Percentiles rank a stretch among this genome's conserved stretches.
These are phyloP conservation scores for Cataglyphis altisquamis DNA, from an alignment of 2,888 invertebrate genomes.

Conservation along the genomic window DNA sequence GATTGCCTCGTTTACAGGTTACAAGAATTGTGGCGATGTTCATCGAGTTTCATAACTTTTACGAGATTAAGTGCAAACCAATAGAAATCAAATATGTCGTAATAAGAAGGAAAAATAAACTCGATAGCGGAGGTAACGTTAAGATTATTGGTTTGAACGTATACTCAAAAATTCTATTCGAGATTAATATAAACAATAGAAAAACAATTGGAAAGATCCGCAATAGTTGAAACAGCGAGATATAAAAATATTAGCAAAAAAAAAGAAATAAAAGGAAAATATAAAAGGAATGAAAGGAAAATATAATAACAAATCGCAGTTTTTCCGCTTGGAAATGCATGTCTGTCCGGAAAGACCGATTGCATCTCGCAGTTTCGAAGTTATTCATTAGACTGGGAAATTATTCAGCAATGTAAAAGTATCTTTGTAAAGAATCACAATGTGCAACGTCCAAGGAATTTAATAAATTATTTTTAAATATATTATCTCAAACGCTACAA, in stretches of 20 bases:
- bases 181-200: slow-evolving; percentile 52
- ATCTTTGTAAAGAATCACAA: slow-evolving; percentile 45
- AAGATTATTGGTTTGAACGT: slow-evolving; percentile 29
- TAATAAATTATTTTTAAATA: slow-evolving; percentile 14
- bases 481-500: slow-evolving; percentile 20
- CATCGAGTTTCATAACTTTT: neutral
- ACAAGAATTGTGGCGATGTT: neutral
- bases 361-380: slow-evolving; percentile 31
- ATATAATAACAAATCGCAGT: slow-evolving; percentile 57
- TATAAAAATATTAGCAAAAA: slow-evolving; percentile 10
- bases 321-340: slow-evolving; percentile 44
- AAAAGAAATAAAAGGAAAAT: slow-evolving; percentile 16
- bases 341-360: slow-evolving; percentile 4
- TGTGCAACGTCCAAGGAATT: slow-evolving; percentile 44
- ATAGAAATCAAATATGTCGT: neutral
- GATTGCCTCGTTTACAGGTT: neutral
- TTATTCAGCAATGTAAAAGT: slow-evolving; percentile 56
- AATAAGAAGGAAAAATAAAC: slow-evolving; percentile 32
- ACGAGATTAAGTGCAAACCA: neutral
- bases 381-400: slow-evolving; percentile 68
- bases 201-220: slow-evolving; percentile 38
- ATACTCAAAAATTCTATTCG: slow-evolving; percentile 4
- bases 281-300: slow-evolving; percentile 13
- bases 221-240: neutral
- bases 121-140: slow-evolving; percentile 25